Base-by-base conservation (phyloP, 2,888 invertebrate species). In the Theodoxus fluviatilis region DNA sequence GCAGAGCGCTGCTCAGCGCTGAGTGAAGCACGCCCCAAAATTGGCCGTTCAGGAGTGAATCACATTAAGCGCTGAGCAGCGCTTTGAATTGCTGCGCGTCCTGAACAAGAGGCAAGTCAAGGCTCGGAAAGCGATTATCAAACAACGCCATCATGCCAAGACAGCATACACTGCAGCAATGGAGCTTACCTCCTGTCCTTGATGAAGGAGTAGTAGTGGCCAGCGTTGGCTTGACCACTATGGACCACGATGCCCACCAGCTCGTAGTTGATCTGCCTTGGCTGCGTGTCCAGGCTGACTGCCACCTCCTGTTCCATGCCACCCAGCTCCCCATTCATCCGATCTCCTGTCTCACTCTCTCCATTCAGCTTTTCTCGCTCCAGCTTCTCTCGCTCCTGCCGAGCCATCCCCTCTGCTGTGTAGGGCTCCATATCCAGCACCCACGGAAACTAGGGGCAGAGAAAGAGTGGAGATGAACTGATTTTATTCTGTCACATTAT, bases 121-220 rank as follows among this genome's bases (percentile, higher is more conserved):
- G n/a, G n/a, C n/a, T n/a, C n/a, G n/a, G n/a, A n/a, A n/a, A n/a
- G n/a, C n/a, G n/a, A n/a, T n/a, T n/a, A n/a, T n/a, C n/a, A n/a
- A n/a, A n/a, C n/a, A n/a, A n/a, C n/a, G n/a, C n/a, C n/a, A n/a
- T n/a, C n/a, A n/a, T n/a, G n/a, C n/a, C n/a, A n/a, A n/a, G n/a
- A n/a, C n/a, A n/a, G n/a, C n/a, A n/a, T n/a, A n/a, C n/a, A n/a
- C n/a, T 15, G 31, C 12, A 15, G 15, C 3, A 3, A 47, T n/a
- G n/a, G n/a, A n/a, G n/a, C 71, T 57, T 71, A 84, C 86, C 85
- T 81, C 68, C 86, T 80, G 63, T 88, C 87, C 74, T 86, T 86
- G 67, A 89, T 89, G 78, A 87, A 89, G 25, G 89, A 88, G 75
- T 89, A 90, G 80, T 90, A 90, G 78, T 90, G 90, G 3, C 90